Conservation (phyloP, 1,140 invertebrate species). For the Platyura marginata region DNA sequence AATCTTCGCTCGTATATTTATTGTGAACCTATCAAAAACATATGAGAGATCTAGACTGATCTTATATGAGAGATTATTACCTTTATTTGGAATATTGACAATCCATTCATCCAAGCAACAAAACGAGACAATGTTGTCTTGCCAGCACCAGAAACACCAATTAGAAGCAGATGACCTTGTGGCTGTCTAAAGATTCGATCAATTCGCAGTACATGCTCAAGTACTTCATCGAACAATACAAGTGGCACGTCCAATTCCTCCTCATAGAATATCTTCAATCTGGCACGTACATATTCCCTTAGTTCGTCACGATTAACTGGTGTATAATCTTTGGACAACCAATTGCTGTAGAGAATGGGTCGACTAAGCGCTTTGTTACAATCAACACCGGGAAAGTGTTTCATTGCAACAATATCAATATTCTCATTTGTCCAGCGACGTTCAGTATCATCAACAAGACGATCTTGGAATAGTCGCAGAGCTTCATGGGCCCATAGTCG, state of each 20-base stretch:
- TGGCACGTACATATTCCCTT: conserved; percentile 89
- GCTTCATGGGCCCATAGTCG: conserved; percentile 98
- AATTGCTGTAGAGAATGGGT: conserved; percentile 82
- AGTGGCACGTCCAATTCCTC: conserved; percentile 97
- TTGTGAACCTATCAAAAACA: conserved; percentile 66
- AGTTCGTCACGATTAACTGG: conserved; percentile 91
- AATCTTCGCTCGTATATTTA: conserved; percentile 96
- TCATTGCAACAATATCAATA: conserved; percentile 82
- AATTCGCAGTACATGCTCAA: conserved; percentile 96
- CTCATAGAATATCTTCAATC: conserved; percentile 98
- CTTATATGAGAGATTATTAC: conserved; percentile 18
- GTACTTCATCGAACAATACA: conserved; percentile 95
- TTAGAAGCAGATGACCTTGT: conserved; percentile 90
- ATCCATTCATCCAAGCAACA: conserved; percentile 99
- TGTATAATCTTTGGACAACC: conserved; percentile 96
- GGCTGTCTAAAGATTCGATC: conserved; percentile 98
- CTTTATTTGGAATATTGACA: conserved; percentile 96
- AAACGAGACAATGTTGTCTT: conserved; percentile 98
- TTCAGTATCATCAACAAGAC: conserved; percentile 88
- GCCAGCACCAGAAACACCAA: conserved; percentile 94
- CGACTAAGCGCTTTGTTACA: conserved; percentile 65
- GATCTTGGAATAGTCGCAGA: conserved; percentile 88
- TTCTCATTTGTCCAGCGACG: conserved; percentile 97
- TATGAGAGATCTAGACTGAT: background rate
- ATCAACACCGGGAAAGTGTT: conserved; percentile 88